These are phyloP conservation scores for Montipora foliosa DNA, from an alignment of 64 coral and sea anemone species.

Conservation along the genomic window DNA sequence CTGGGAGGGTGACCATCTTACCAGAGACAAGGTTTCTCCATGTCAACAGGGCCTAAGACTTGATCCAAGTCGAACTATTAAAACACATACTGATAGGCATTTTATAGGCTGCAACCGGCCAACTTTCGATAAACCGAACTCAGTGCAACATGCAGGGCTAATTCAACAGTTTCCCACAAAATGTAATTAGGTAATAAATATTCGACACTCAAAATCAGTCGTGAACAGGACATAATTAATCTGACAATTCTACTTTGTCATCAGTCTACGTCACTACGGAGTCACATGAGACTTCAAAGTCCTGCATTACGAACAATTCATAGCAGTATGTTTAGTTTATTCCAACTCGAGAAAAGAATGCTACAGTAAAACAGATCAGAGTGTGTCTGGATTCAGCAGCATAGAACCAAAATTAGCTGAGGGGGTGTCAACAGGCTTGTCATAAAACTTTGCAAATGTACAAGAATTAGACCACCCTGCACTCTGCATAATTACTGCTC, in stretches of 20 bases:
- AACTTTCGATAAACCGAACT: no score
- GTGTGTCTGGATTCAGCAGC: not conserved
- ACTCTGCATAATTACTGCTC: not conserved
- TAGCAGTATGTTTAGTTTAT: not conserved
- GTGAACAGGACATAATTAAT: no score
- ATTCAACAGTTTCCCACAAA: no score
- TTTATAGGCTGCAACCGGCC: no score
- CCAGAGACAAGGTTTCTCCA: no score
- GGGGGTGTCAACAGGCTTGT: not conserved
- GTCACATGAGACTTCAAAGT: not conserved
- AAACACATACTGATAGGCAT: no score
- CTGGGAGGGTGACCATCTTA: no score
- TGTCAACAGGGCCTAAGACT: no score
- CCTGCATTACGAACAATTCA: not conserved
- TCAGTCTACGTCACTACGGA: not conserved
- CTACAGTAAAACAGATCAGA: not conserved
- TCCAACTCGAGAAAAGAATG: not conserved
- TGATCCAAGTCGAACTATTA: no score
- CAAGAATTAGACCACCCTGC: slow-evolving; percentile 4
- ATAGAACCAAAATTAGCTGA: not conserved
- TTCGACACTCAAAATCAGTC: no score
- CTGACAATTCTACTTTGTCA: not conserved
- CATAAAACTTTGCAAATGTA: not conserved
- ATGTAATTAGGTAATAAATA: no score
- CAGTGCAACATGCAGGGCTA: no score